Conservation (phyloP, 2,888 invertebrate species). For the Tortrix viridana region DNA sequence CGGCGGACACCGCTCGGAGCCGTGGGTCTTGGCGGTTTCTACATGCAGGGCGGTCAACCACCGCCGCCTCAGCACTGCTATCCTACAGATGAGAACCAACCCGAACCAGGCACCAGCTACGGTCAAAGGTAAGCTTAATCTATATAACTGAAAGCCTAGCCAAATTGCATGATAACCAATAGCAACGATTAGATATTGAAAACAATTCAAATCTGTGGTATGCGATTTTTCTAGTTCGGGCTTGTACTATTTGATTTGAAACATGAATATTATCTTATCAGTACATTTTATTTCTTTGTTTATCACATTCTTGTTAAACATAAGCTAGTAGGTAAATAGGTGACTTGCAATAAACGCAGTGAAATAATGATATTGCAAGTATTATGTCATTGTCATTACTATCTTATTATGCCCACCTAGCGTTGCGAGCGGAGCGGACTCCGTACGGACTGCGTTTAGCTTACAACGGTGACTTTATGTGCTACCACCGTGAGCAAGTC, state of each 20-base stretch:
- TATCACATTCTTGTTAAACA: too few species aligned
- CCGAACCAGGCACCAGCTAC: slow-evolving; percentile 86
- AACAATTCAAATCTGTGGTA: too few species aligned
- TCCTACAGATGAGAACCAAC: slow-evolving; percentile 91
- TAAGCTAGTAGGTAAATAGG: background rate
- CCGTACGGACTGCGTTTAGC: too few species aligned
- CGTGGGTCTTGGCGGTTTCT: slow-evolving; percentile 94
- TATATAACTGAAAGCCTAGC: background rate
- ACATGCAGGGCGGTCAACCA: slow-evolving; percentile 88
- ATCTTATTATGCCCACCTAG: too few species aligned
- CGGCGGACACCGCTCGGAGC: slow-evolving; percentile 92
- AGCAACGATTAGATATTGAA: background rate
- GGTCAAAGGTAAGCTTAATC: slow-evolving; percentile 68
- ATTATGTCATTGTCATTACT: background rate
- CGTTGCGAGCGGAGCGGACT: too few species aligned
- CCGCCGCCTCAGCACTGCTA: slow-evolving; percentile 82
- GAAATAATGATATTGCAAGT: background rate
- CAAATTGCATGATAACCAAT: background rate
- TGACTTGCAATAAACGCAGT: background rate
- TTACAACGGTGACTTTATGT: too few species aligned
- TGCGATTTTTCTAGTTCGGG: too few species aligned
- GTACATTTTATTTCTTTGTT: too few species aligned
- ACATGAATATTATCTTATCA: too few species aligned
- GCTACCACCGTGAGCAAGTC: too few species aligned
- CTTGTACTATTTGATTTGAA: too few species aligned